Conservation (phyloP, 2,797 vertebrate genomes). For the Hypotaenidia okinawae region DNA sequence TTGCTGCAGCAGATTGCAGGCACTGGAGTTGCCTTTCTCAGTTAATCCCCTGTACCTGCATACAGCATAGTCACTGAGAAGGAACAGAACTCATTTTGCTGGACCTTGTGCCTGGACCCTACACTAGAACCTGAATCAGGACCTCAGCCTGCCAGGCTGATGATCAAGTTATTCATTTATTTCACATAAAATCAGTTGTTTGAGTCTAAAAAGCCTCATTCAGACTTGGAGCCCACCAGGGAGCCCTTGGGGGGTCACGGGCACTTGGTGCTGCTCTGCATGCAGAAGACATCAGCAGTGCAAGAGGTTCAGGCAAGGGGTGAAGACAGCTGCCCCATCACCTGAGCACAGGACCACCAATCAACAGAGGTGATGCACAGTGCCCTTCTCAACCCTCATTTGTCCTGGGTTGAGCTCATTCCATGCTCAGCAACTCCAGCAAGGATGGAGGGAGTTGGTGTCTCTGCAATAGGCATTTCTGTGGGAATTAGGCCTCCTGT, state of each 20-base stretch:
- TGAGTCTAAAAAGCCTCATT: not conserved
- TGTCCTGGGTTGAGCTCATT: fast-evolving
- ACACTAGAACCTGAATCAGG: not conserved
- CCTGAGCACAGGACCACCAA: fast-evolving
- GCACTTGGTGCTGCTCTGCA: fast-evolving
- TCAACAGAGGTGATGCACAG: fast-evolving
- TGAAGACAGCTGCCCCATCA: not conserved
- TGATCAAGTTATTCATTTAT: not conserved
- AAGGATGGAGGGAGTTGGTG: too few relatives aligned
- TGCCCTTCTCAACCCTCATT: fast-evolving
- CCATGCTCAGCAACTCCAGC: fast-evolving
- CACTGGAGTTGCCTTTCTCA: not conserved
- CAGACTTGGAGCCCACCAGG: not conserved
- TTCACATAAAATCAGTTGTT: not conserved
- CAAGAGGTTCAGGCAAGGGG: not conserved
- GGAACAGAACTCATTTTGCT: not conserved
- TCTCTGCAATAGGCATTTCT: fast-evolving
- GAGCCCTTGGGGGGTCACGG: not conserved
- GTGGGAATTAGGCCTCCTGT: fast-evolving
- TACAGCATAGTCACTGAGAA: not conserved
- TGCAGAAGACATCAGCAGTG: fast-evolving
- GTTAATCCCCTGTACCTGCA: not conserved
- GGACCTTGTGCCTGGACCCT: not conserved
- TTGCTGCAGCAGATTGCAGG: not conserved
- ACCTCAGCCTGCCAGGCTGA: not conserved